Conservation (phyloP, 2,797 vertebrate genomes). For the Sebastes minor region DNA sequence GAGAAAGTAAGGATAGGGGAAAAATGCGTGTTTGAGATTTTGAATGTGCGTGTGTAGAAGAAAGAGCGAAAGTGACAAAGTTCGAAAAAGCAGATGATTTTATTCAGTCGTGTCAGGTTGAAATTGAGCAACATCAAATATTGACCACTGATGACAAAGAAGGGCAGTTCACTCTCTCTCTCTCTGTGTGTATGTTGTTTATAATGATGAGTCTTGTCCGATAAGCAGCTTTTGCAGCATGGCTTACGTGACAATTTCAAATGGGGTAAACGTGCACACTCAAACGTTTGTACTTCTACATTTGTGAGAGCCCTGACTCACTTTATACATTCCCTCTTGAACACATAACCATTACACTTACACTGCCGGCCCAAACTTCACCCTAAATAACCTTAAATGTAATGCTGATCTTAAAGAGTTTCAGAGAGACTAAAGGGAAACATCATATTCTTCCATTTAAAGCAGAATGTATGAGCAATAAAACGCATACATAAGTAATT, state of each 20-base stretch:
- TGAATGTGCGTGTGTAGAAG: not conserved
- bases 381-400: not conserved
- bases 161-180: not conserved
- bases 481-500: no score
- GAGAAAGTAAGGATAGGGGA: not conserved
- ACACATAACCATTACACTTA: not conserved
- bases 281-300: not conserved
- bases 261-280: not conserved
- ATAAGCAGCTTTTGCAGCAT: constrained; percentile 55
- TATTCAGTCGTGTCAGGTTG: not conserved
- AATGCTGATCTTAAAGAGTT: not conserved
- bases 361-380: not conserved
- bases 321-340: no score
- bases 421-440: not conserved
- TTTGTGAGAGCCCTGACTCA: not conserved
- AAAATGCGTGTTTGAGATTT: not conserved
- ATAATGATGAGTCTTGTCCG: constrained; percentile 36
- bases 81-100: not conserved
- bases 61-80: not conserved
- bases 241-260: constrained; percentile 30
- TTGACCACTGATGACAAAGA: constrained; percentile 21
- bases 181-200: constrained; percentile 23
- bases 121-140: constrained; percentile 47
- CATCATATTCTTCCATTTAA: no score
- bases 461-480: not conserved